phyloP scores from a whole-genome alignment of 2,888 invertebrate species.

The Ganaspis brasiliensis region DNA sequence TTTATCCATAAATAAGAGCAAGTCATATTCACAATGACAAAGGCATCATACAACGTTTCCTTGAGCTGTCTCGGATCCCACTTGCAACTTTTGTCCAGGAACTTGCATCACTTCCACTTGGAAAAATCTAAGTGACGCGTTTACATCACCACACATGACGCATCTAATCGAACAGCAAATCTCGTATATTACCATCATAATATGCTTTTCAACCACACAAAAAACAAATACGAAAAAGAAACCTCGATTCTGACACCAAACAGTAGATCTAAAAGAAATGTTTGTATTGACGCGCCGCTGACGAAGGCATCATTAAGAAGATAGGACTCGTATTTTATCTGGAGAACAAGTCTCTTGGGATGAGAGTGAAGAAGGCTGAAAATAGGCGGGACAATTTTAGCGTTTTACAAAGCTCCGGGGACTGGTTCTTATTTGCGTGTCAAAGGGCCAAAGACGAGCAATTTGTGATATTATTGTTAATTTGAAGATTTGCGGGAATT shows the following conservation, averaged over 20 bases:
- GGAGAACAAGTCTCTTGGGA: slow-evolving; percentile 56
- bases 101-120: slow-evolving; percentile 35
- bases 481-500: slow-evolving; percentile 70
- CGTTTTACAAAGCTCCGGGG: slow-evolving; percentile 67
- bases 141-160: slow-evolving; percentile 38
- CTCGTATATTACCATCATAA: background rate
- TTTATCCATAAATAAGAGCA: slow-evolving; percentile 19
- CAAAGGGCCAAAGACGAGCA: slow-evolving; percentile 63
- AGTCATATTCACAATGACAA: slow-evolving; percentile 23
- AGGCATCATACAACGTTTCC: slow-evolving; percentile 6
- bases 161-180: slow-evolving; percentile 15
- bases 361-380: slow-evolving; percentile 22
- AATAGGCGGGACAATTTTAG: slow-evolving; percentile 59
- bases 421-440: slow-evolving; percentile 63
- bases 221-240: slow-evolving; percentile 53
- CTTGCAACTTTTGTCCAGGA: slow-evolving; percentile 28
- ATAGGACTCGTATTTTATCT: slow-evolving; percentile 25
- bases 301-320: slow-evolving; percentile 10
- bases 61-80: slow-evolving; percentile 33
- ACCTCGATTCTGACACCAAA: slow-evolving; percentile 40
- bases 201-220: slow-evolving; percentile 44
- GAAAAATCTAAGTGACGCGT: slow-evolving; percentile 1
- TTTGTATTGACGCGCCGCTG: too few relatives aligned
- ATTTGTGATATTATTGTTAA: slow-evolving; percentile 75
- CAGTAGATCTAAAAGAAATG: background rate